These are phyloP conservation scores for Chrysodeixis includens DNA, from an alignment of 2,888 invertebrate species.

Conservation along the genomic window DNA sequence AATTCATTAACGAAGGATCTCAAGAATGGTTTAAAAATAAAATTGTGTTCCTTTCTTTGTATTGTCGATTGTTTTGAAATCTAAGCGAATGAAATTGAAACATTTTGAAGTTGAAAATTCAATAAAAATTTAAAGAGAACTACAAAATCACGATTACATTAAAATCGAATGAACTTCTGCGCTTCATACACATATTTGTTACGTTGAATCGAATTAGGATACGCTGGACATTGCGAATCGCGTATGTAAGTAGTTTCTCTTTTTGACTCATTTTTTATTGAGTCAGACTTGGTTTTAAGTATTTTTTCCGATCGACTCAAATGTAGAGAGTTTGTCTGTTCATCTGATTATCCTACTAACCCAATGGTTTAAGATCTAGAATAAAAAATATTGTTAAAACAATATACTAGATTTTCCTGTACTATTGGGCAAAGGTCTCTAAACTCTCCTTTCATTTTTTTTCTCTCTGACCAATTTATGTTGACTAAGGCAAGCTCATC, in stretches of 20 bases:
- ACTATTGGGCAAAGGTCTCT: too few relatives aligned
- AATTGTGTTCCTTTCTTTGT: background rate
- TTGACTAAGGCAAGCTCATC: too few relatives aligned
- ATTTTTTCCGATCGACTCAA: background rate
- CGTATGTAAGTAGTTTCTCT: constrained; percentile 1
- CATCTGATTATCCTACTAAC: too few relatives aligned
- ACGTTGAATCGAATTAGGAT: constrained; percentile 4
- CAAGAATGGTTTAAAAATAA: background rate
- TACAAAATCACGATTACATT: background rate
- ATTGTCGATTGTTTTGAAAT: background rate
- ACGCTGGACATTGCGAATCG: constrained; percentile 2
- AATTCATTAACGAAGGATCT: background rate
- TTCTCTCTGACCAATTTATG: too few relatives aligned
- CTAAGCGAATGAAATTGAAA: constrained; percentile 17
- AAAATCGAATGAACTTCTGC: background rate
- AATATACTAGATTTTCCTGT: too few relatives aligned
- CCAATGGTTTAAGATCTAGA: too few relatives aligned
- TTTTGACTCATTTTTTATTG: background rate
- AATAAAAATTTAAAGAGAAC: background rate
- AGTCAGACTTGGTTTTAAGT: background rate
- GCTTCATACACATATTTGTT: background rate
- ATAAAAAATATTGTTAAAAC: too few relatives aligned
- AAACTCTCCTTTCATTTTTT: too few relatives aligned
- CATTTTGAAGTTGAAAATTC: constrained; percentile 35
- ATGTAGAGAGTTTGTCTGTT: too few relatives aligned